These are phyloP conservation scores for Lophius piscatorius DNA, from an alignment of 2,113 vertebrate species.

Conservation along the genomic window DNA sequence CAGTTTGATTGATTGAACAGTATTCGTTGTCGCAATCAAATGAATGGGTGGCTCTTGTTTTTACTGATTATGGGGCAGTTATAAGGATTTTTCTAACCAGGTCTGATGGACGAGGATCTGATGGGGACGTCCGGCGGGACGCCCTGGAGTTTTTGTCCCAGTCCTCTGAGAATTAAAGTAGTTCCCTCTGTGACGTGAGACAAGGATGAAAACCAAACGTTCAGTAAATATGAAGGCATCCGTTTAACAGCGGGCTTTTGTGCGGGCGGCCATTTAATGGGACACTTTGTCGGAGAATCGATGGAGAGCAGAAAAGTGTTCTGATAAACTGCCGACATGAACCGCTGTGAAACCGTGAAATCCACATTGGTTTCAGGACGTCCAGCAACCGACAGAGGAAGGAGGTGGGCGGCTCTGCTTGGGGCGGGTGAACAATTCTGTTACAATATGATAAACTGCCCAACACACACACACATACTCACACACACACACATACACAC, in stretches of 20 bases:
- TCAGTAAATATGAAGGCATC: slow-evolving; percentile 29
- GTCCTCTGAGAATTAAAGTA: too few species aligned
- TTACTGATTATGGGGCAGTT: too few species aligned
- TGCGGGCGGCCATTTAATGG: slow-evolving; percentile 40
- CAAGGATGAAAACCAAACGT: slow-evolving; percentile 38
- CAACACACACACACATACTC: not conserved
- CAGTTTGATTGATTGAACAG: too few species aligned
- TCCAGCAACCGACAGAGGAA: slow-evolving; percentile 41
- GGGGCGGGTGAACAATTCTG: slow-evolving; percentile 23
- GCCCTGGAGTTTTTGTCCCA: too few species aligned
- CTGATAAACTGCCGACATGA: slow-evolving; percentile 35
- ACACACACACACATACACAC: slow-evolving; percentile 16
- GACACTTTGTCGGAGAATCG: slow-evolving; percentile 58
- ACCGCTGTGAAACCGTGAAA: slow-evolving; percentile 42
- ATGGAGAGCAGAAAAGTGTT: slow-evolving; percentile 45
- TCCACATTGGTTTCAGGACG: slow-evolving; percentile 51
- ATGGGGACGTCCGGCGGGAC: too few species aligned
- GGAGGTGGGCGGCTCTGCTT: slow-evolving; percentile 27
- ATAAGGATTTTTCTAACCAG: too few species aligned
- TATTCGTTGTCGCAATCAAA: too few species aligned
- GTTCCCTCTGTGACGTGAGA: slow-evolving; percentile 21
- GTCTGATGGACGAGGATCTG: too few species aligned
- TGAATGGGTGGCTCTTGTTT: too few species aligned
- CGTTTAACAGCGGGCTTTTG: slow-evolving; percentile 42
- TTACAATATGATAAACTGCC: slow-evolving; percentile 36